These are phyloP conservation scores for Fulica atra DNA, from an alignment of 2,113 vertebrate species.

Conservation along the genomic window DNA sequence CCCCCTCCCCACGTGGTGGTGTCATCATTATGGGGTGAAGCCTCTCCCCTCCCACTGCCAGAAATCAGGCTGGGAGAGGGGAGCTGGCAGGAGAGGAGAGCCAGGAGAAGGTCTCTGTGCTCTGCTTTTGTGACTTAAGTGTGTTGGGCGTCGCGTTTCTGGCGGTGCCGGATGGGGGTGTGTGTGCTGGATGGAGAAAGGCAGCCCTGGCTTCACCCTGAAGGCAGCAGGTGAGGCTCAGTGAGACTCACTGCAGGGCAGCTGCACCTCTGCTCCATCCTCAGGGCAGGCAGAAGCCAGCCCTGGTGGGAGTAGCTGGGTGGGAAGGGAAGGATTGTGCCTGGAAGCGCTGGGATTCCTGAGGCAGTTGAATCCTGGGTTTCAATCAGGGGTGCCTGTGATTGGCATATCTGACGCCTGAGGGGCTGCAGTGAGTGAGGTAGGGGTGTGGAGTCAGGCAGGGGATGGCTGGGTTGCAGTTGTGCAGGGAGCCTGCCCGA, in stretches of 20 bases:
- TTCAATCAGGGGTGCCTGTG: fast-evolving
- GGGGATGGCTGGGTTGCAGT: neutral
- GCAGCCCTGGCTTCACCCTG: neutral
- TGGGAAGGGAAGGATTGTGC: neutral
- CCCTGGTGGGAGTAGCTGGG: neutral
- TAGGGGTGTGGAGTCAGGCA: neutral
- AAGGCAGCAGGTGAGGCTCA: neutral
- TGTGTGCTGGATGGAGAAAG: slow-evolving; percentile 17
- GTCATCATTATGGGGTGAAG: fast-evolving
- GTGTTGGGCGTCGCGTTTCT: neutral
- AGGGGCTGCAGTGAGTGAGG: too few species aligned
- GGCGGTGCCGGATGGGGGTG: neutral
- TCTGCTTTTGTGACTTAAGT: neutral
- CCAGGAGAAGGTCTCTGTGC: neutral
- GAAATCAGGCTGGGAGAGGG: neutral
- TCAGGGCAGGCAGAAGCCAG: neutral
- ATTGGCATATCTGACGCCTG: neutral
- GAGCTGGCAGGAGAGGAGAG: neutral
- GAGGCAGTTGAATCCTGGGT: too few species aligned
- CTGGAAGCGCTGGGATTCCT: neutral
- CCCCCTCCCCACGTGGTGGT: neutral
- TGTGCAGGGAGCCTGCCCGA: neutral
- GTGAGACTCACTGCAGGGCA: neutral
- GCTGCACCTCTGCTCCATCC: neutral
- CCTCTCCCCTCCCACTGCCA: neutral